Evolutionary conservation across 2,113 vertebrate species (phyloP).

Genomic region (Orthonyx spaldingii): DNA sequence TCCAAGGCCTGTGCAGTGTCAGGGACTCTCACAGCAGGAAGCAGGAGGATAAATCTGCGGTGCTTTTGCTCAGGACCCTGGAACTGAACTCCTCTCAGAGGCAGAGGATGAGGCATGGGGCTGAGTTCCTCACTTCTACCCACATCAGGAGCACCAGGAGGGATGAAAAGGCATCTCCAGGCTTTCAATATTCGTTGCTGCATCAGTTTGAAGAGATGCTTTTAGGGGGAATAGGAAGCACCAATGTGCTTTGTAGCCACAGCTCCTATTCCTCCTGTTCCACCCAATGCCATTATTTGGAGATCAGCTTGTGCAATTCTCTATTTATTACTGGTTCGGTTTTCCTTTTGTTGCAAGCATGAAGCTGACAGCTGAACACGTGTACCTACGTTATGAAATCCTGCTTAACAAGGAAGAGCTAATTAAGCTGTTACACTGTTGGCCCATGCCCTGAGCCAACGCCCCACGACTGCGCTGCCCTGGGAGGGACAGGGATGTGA

Average conservation of each 20-base stretch:
- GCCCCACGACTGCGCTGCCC: not conserved
- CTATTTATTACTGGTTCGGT: slow-evolving; percentile 22
- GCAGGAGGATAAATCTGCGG: accelerated
- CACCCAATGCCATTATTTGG: slow-evolving; percentile 11
- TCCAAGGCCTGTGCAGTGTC: not conserved
- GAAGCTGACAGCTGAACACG: slow-evolving; percentile 39
- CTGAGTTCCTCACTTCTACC: not conserved
- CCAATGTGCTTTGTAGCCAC: not conserved
- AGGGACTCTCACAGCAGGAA: not conserved
- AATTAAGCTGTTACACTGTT: not conserved
- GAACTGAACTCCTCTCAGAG: not conserved
- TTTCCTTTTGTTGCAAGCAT: slow-evolving; percentile 47
- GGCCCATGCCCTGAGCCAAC: not conserved
- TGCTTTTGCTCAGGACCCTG: not conserved
- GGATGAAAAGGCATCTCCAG: not conserved
- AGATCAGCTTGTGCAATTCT: slow-evolving; percentile 29
- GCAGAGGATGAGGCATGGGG: not conserved
- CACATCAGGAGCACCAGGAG: not conserved
- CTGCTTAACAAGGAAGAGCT: not conserved
- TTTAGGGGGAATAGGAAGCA: not conserved
- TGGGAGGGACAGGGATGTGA: not conserved
- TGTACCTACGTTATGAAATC: slow-evolving; percentile 15
- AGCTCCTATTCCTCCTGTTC: not conserved
- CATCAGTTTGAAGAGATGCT: not conserved
- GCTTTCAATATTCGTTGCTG: not conserved